These are phyloP conservation scores for Arnoldichthys spilopterus DNA, from an alignment of 2,797 vertebrate genomes.

Conservation along the genomic window DNA sequence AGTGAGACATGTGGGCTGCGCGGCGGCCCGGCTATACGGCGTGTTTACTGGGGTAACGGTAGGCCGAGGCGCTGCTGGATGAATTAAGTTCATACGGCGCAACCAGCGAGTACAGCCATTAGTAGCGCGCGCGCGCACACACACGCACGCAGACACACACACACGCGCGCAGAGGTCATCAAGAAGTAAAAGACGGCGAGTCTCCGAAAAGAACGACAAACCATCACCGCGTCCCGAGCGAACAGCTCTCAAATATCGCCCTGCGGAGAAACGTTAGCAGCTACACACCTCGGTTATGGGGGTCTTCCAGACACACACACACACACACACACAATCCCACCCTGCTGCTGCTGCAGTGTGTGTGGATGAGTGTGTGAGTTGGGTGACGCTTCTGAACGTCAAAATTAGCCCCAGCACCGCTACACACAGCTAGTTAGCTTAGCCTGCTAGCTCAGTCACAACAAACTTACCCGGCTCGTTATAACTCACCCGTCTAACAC, in stretches of 20 bases:
- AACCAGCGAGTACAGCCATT: slow-evolving; percentile 23
- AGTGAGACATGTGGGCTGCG: too few relatives aligned
- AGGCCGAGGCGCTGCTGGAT: slow-evolving; percentile 66
- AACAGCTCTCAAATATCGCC: too few relatives aligned
- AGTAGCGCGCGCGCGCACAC: neutral
- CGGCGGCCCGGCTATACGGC: too few relatives aligned
- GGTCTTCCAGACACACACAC: too few relatives aligned
- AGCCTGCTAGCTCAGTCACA: neutral
- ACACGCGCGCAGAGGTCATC: neutral
- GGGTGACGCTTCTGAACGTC: neutral
- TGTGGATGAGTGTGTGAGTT: too few relatives aligned
- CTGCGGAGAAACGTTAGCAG: too few relatives aligned
- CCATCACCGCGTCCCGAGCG: too few relatives aligned
- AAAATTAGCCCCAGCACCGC: neutral
- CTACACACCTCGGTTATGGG: too few relatives aligned
- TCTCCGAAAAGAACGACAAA: neutral
- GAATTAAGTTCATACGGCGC: slow-evolving; percentile 16
- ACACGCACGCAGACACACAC: neutral
- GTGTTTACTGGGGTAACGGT: slow-evolving; percentile 50
- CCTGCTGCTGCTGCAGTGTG: too few relatives aligned
- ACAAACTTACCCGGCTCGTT: neutral
- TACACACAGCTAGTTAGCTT: neutral
- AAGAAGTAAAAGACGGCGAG: neutral
- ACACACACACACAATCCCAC: too few relatives aligned
- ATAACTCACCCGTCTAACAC: too few relatives aligned